Conservation (phyloP, 2,113 vertebrate species). For the Callipepla californica region DNA sequence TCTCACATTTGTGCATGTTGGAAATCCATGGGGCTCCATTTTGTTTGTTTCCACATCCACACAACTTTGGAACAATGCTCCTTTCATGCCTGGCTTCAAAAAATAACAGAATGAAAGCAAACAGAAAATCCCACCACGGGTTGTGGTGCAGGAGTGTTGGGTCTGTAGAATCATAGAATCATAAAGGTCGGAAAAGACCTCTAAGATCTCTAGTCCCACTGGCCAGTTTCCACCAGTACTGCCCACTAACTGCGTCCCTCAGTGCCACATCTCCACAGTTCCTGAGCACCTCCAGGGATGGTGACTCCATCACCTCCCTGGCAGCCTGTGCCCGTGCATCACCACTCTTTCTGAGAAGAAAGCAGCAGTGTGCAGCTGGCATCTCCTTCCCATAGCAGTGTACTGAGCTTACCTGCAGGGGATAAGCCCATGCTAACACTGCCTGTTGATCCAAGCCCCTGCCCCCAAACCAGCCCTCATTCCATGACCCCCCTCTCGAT, state of each 20-base stretch:
- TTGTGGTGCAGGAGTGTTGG: not conserved
- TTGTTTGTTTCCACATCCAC: not conserved
- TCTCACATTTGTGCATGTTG: not conserved
- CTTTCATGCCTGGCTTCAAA: not conserved
- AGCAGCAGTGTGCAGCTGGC: not conserved
- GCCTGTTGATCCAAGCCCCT: not conserved
- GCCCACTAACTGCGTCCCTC: too few species aligned
- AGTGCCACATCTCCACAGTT: too few species aligned
- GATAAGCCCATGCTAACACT: not conserved
- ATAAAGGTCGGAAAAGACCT: too few species aligned
- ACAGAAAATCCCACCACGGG: not conserved
- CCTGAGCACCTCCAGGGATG: too few species aligned
- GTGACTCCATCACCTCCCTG: too few species aligned
- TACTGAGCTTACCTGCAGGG: not conserved
- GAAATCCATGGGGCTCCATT: not conserved
- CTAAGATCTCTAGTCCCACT: too few species aligned
- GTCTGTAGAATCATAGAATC: not conserved
- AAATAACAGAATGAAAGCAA: not conserved
- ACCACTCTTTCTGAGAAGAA: not conserved
- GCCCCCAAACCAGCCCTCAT: not conserved
- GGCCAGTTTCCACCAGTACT: too few species aligned
- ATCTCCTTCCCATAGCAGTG: not conserved
- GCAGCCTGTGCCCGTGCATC: too few species aligned
- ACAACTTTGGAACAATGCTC: not conserved
- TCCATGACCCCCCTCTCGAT: rapidly evolving